These are phyloP conservation scores for Borostomias antarcticus DNA, from an alignment of 2,797 vertebrate species.

Conservation along the genomic window DNA sequence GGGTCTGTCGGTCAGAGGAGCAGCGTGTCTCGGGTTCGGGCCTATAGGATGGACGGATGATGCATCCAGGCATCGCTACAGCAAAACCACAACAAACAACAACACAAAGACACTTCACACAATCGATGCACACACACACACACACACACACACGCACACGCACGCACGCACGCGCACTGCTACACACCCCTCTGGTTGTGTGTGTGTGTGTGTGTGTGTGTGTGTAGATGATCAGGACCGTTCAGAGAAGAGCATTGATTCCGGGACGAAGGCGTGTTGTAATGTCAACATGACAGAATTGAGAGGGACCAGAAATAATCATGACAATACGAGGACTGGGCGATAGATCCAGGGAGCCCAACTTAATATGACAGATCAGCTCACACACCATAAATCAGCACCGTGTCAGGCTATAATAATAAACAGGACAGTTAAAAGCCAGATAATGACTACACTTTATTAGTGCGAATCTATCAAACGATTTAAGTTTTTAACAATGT, in stretches of 20 bases:
- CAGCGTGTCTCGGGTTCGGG: not conserved
- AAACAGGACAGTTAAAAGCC: slow-evolving; percentile 22
- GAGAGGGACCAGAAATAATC: not conserved
- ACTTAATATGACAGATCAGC: not conserved
- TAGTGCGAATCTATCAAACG: slow-evolving; percentile 9
- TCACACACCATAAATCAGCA: not conserved
- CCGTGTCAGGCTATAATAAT: not conserved
- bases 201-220: not conserved
- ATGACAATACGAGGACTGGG: not conserved
- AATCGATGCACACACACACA: not conserved
- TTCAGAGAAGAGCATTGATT: not conserved
- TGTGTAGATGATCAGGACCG: too few relatives aligned
- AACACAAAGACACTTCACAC: slow-evolving; percentile 14
- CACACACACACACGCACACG: not conserved
- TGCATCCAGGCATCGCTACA: not conserved
- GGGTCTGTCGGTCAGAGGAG: not conserved
- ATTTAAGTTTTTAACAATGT: slow-evolving; percentile 53
- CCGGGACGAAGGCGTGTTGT: not conserved
- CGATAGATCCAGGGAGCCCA: too few relatives aligned
- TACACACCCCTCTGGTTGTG: not conserved
- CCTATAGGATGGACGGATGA: not conserved
- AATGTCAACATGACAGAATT: not conserved
- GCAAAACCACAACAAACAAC: slow-evolving; percentile 4
- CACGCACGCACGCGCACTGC: not conserved
- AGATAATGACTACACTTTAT: not conserved